A percentile compares a stretch with the other conserved stretches of the same genome.
phyloP scores from a whole-genome alignment of 2,888 invertebrate species.

The Sacculina carcini region DNA sequence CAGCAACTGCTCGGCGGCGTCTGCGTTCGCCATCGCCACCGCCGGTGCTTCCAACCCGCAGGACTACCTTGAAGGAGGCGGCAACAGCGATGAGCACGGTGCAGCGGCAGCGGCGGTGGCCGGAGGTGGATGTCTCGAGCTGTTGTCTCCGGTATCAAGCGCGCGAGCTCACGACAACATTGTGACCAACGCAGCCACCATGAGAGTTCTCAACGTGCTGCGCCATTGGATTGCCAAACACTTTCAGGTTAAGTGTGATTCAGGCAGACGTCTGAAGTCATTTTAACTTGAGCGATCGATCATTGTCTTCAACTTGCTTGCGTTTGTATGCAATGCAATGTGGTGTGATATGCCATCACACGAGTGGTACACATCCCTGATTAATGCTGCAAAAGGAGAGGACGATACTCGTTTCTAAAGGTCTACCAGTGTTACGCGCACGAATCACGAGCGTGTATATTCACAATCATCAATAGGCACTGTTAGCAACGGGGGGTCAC shows the following conservation, averaged over 20 bases:
- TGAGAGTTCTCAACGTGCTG: slow-evolving; percentile 67
- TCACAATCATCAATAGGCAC: too few relatives aligned
- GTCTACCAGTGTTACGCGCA: neutral
- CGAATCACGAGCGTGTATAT: too few relatives aligned
- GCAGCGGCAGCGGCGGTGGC: slow-evolving; percentile 7
- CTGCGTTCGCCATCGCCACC: slow-evolving; percentile 71
- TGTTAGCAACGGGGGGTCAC: too few relatives aligned
- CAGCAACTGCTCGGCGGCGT: slow-evolving; percentile 59
- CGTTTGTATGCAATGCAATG: neutral
- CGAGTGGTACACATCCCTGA: neutral
- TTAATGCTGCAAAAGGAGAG: neutral
- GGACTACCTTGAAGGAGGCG: too few relatives aligned
- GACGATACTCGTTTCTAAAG: neutral
- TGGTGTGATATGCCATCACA: neutral
- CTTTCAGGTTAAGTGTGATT: slow-evolving; percentile 29
- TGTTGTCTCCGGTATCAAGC: slow-evolving; percentile 18
- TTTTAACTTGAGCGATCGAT: too few relatives aligned
- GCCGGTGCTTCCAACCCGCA: slow-evolving; percentile 60
- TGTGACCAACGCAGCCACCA: slow-evolving; percentile 74
- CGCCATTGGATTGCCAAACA: slow-evolving; percentile 81
- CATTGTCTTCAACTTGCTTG: neutral
- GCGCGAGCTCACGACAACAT: slow-evolving; percentile 42
- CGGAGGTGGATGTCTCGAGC: slow-evolving; percentile 11
- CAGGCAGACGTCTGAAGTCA: neutral
- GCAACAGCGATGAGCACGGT: neutral